These are phyloP conservation scores for Gymnorhina tibicen DNA, from an alignment of 2,113 vertebrate species.

Conservation along the genomic window DNA sequence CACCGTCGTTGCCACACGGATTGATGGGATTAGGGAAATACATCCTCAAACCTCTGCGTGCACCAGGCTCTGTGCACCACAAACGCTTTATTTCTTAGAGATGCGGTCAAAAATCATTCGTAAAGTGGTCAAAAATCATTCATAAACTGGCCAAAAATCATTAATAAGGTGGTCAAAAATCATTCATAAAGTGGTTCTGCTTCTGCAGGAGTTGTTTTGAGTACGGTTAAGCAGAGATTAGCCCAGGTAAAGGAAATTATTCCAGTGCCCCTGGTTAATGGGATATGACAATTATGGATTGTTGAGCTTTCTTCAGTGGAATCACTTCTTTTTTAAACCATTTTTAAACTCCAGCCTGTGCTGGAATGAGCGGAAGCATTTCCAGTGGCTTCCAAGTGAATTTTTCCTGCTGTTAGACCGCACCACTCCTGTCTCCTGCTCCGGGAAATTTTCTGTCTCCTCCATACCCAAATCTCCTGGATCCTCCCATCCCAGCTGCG, in stretches of 20 bases:
- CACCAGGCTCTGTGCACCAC: background rate
- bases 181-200: background rate
- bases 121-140: background rate
- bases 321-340: background rate
- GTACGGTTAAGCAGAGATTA: background rate
- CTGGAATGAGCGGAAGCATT: background rate
- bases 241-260: background rate
- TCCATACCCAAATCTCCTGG: background rate
- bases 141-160: background rate
- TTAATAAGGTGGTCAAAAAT: background rate
- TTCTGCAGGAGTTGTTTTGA: background rate
- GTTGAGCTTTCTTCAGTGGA: background rate
- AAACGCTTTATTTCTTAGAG: background rate
- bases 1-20: fast-evolving
- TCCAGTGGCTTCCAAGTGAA: background rate
- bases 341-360: background rate
- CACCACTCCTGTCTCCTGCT: fast-evolving
- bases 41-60: background rate
- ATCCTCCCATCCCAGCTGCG: background rate
- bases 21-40: background rate
- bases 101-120: background rate
- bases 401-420: background rate
- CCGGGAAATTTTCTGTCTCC: background rate
- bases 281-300: background rate
- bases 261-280: background rate